Base-by-base conservation (phyloP, 2,113 vertebrate genomes). In the Mus spicilegus region DNA sequence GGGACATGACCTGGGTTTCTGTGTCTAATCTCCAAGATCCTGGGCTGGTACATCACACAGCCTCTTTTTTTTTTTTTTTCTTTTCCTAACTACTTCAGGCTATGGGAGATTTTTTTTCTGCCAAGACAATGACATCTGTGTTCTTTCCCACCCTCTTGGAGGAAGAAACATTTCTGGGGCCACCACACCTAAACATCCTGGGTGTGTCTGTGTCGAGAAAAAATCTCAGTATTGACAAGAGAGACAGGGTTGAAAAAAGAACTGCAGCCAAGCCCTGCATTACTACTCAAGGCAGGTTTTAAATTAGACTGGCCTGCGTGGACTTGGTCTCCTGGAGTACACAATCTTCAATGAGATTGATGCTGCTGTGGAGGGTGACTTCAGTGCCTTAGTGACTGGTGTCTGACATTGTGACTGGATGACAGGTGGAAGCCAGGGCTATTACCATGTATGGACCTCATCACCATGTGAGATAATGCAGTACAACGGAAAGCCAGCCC, bases 1-100 rank as follows among this genome's bases (percentile, higher is more conserved):
- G 91, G 95, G 87, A 92, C 85, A 54, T 93, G 96, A 96, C 96
- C 93, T 89, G 70, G 91, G 78, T 94, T 93, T 97, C 80, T 87
- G 1, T 54, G 70, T 94, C 94, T 97, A 97, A 97, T 97, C 94
- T 96, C 61, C 14, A 93, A 84, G 81, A 80, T 96, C 87, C 97
- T 73, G 67, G 90, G 96, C 93, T 91, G 90, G 94, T 92, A 84
- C 89, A 69, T 56, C 89, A 91, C 73, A 63, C 1, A 70, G 78
- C 85, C 73, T 86, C 87, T 86, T 75, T 84, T 89, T 75, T 88
- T 56, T 81, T 90, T 80, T 75, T 84, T 78, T n/a, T n/a, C n/a
- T n/a, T n/a, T 91, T 69, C 14, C 72, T 39, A 94, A 73, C 90
- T 95, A 51, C 67, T 90, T 95, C 19, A 87, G 89, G n/a, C 87